A percentile compares a stretch with the other conserved stretches of the same genome.
Conservation (phyloP, 2,113 vertebrate genomes). For the Lichenostomus cassidix region DNA sequence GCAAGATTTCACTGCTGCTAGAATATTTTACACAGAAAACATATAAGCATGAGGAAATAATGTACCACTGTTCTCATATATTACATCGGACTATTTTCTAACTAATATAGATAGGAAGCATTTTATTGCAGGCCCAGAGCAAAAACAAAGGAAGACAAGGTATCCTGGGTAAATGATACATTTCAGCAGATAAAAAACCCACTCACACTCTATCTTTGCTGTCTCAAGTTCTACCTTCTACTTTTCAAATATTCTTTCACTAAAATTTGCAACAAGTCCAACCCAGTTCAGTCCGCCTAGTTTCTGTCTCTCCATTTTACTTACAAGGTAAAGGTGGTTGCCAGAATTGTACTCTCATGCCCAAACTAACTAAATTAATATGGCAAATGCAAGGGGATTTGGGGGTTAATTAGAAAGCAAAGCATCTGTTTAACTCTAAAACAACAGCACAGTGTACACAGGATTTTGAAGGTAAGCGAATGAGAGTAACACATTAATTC, state of each 20-base stretch:
- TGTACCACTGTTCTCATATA: neutral
- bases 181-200: neutral
- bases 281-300: neutral
- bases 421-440: neutral
- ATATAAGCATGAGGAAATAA: conserved; percentile 38
- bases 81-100: neutral
- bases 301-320: neutral
- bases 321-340: neutral
- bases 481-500: neutral
- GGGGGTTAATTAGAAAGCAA: neutral
- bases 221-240: neutral
- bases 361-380: conserved; percentile 4
- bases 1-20: neutral
- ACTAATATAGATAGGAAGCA: conserved; percentile 57
- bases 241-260: neutral
- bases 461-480: neutral
- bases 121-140: conserved; percentile 54
- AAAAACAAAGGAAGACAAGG: conserved; percentile 59
- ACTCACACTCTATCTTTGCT: neutral
- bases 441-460: neutral
- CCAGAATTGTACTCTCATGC: neutral
- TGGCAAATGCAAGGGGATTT: neutral
- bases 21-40: conserved; percentile 41
- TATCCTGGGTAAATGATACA: conserved; percentile 1
- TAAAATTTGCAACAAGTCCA: neutral